These are phyloP conservation scores for Calidris pugnax DNA, from an alignment of 2,113 vertebrate genomes.

Conservation along the genomic window DNA sequence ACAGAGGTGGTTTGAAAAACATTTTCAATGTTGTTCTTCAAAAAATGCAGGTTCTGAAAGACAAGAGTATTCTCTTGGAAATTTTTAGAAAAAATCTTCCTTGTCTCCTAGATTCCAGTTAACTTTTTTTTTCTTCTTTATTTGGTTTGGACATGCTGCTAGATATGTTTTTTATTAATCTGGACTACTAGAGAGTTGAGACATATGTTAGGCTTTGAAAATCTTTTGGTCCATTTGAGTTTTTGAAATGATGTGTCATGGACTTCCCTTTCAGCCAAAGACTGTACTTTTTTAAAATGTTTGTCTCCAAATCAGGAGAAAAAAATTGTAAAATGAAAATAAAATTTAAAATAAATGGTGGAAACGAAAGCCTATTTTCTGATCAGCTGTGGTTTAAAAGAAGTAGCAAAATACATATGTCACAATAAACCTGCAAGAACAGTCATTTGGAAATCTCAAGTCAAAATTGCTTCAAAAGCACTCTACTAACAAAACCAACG, in stretches of 20 bases:
- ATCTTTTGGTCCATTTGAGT: neutral
- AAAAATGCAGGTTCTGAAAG: neutral
- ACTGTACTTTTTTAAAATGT: neutral
- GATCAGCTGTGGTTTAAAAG: neutral
- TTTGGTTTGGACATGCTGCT: neutral
- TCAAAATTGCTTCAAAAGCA: neutral
- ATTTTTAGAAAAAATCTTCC: neutral
- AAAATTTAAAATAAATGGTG: neutral
- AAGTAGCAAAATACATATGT: neutral
- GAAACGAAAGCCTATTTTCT: neutral
- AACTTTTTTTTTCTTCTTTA: accelerated
- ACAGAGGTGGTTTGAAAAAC: neutral
- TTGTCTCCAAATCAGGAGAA: neutral
- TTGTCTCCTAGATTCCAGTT: neutral
- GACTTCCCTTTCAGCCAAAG: neutral
- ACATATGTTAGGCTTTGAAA: neutral
- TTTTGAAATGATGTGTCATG: neutral
- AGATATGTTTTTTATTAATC: neutral
- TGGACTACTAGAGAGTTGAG: neutral
- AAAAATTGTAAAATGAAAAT: neutral
- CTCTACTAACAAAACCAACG: neutral
- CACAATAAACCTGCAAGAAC: neutral
- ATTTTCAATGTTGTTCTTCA: neutral
- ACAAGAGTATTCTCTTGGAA: neutral
- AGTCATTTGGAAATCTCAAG: neutral